Base-by-base conservation (phyloP, 1,140 invertebrate genomes). In the Sycobia sp. region DNA sequence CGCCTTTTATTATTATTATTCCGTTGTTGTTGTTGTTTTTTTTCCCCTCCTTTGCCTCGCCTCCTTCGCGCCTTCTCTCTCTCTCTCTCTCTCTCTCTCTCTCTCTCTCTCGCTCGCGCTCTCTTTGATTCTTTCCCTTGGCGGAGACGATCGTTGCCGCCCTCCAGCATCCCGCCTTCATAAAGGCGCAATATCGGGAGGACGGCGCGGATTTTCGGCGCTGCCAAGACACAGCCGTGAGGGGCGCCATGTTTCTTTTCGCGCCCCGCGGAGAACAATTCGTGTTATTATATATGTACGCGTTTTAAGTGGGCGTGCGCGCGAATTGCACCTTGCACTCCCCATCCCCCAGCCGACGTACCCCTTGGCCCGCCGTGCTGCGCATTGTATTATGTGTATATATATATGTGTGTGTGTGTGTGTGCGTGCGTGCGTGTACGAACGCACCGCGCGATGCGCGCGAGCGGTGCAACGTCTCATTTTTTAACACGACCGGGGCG, bases 281-380 rank as follows among this genome's bases (percentile, higher is more conserved):
- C n/a, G 58, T 61, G 58, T 61, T 61, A 61, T 61, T 61, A n/a
- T n/a, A n/a, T n/a, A n/a, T n/a, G n/a, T n/a, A 61, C 58, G 38
- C 41, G 47, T 38, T 61, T 53, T 34, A 50, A 59, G 43, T 51
- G 58, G 58, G 58, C 58, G 58, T 61, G 36, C 7, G 9, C 9
- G n/a, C n/a, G n/a, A n/a, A n/a, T n/a, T n/a, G n/a, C n/a, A n/a
- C 44, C 38, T 14, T 39, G 34, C 49, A 34, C n/a, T n/a, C 29
- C 29, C 10, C 7, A 5, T 18, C 1, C 39, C 14, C 13, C 20
- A n/a, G n/a, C n/a, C n/a, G n/a, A n/a, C n/a, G n/a, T n/a, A n/a
- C n/a, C n/a, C n/a, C n/a, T n/a, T n/a, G n/a, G n/a, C n/a, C n/a
- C n/a, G n/a, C n/a, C n/a, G n/a, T n/a, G n/a, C n/a, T n/a, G n/a